A percentile compares a stretch with the other conserved stretches of the same genome.
These are phyloP conservation scores for Corvus hawaiiensis DNA, from an alignment of 2,113 vertebrate species.

Conservation along the genomic window DNA sequence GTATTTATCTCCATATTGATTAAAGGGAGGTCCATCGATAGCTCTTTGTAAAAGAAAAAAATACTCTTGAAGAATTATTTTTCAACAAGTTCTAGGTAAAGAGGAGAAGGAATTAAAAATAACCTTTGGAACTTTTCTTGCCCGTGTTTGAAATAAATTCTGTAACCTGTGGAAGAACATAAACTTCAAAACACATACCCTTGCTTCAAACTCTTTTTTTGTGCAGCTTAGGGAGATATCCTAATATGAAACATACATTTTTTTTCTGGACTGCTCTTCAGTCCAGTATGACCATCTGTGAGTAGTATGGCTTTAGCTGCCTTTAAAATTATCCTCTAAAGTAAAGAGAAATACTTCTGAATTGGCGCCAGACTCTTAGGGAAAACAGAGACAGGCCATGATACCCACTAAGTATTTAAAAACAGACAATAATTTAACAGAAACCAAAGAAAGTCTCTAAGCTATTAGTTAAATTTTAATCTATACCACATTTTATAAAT, in stretches of 20 bases:
- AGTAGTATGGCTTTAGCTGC: neutral
- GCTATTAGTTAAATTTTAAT: conserved; percentile 28
- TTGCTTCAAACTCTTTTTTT: neutral
- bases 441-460: conserved; percentile 39
- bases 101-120: neutral
- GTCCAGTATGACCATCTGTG: neutral
- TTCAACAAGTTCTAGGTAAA: neutral
- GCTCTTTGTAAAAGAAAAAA: neutral
- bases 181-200: neutral
- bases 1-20: neutral
- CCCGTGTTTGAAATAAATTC: neutral
- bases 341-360: neutral
- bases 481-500: conserved; percentile 19
- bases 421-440: conserved; percentile 12
- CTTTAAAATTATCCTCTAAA: neutral
- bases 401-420: neutral
- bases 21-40: neutral
- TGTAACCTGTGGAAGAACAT: neutral
- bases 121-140: neutral
- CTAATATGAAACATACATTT: neutral
- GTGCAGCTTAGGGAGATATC: neutral
- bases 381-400: neutral
- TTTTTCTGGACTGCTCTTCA: neutral
- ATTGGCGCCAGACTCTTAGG: neutral
- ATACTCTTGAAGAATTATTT: neutral